Percentiles rank a stretch among this genome's conserved stretches.
Conservation (phyloP, 2,888 invertebrate species). For the Hanleya hanleyi region DNA sequence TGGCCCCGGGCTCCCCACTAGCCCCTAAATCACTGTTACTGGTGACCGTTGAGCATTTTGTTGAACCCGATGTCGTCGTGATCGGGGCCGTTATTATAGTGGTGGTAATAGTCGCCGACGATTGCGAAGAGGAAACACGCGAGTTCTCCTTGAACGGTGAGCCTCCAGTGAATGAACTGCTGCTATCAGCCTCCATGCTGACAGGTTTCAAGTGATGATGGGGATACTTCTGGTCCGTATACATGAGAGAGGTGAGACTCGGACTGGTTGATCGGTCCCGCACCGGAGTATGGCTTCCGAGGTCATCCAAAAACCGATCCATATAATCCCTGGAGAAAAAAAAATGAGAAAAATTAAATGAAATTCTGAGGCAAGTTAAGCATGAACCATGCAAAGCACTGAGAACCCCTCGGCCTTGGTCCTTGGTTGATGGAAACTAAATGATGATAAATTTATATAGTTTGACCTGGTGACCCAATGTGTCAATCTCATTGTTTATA, state of each 20-base stretch:
- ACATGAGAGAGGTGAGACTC: constrained; percentile 77
- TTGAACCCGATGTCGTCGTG: not conserved
- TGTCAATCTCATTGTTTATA: no score
- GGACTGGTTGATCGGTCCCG: constrained; percentile 81
- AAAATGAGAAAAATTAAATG: no score
- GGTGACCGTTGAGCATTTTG: not conserved
- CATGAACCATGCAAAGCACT: no score
- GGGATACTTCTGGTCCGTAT: constrained; percentile 74
- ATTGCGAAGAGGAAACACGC: not conserved
- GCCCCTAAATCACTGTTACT: not conserved
- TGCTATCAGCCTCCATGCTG: not conserved
- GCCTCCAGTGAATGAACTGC: not conserved
- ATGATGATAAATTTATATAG: no score
- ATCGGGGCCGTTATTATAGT: not conserved
- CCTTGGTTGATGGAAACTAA: no score
- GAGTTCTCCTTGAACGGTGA: not conserved
- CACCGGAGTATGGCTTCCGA: constrained; percentile 73
- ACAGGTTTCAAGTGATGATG: constrained; percentile 62
- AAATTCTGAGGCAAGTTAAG: no score
- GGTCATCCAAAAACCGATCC: constrained; percentile 90
- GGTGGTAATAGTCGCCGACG: not conserved
- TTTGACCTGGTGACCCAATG: no score
- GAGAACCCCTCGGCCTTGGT: no score
- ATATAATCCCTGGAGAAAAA: constrained; percentile 88
- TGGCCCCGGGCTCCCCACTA: not conserved